Evolutionary conservation across 1,140 invertebrate species (phyloP).

Genomic region (Nixonia krombeini): DNA sequence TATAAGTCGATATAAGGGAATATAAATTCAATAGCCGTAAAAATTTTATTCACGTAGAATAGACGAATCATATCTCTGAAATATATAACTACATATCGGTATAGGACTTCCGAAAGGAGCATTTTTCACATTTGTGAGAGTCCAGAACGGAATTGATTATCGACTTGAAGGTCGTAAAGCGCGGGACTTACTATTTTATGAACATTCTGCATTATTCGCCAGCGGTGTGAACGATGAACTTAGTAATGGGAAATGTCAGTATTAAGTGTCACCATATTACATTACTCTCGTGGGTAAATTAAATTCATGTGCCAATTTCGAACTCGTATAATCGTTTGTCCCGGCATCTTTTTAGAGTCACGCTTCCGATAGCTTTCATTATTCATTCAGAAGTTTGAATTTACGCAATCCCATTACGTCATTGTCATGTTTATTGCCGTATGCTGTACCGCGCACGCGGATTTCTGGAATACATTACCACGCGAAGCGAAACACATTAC

Average conservation of each 20-base stretch:
- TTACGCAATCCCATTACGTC: constrained; percentile 44
- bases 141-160: constrained; percentile 21
- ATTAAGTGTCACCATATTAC: constrained; percentile 36
- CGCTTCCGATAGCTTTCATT: constrained; percentile 28
- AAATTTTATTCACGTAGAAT: too few species aligned
- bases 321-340: constrained; percentile 26
- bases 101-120: not conserved
- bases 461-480: constrained; percentile 12
- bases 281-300: constrained; percentile 21
- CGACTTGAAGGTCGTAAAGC: constrained; percentile 18
- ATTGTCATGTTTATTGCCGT: constrained; percentile 41
- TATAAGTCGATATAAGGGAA: too few species aligned
- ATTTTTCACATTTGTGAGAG: constrained; percentile 5
- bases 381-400: constrained; percentile 35
- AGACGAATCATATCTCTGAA: not conserved
- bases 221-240: constrained; percentile 28
- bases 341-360: constrained; percentile 20
- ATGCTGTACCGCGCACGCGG: constrained; percentile 17
- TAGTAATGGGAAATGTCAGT: constrained; percentile 38
- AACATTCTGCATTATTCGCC: constrained; percentile 21
- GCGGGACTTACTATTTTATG: constrained; percentile 25
- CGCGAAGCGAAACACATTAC: not conserved
- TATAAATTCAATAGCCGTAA: too few species aligned
- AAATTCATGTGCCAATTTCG: constrained; percentile 33
- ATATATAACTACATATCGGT: not conserved